phyloP scores from a whole-genome alignment of 2,797 vertebrate species.

The Prionace glauca region DNA sequence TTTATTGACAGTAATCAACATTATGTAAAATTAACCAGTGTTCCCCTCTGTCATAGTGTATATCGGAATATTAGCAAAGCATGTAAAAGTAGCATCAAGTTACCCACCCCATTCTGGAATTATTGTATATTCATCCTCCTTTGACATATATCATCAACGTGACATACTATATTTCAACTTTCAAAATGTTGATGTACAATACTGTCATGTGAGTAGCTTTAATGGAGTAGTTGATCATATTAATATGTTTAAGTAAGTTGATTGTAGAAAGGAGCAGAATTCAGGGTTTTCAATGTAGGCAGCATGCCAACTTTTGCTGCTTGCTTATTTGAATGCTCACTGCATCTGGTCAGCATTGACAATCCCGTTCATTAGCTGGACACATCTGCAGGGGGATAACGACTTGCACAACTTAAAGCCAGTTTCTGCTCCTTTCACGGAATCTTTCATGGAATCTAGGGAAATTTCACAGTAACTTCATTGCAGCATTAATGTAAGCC shows the following conservation, averaged over 20 bases:
- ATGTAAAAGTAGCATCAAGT: background rate
- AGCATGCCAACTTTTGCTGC: no score
- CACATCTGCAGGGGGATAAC: no score
- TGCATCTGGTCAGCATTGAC: no score
- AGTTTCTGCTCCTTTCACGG: no score
- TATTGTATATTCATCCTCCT: background rate
- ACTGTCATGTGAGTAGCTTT: background rate
- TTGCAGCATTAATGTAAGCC: no score
- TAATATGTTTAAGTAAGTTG: background rate
- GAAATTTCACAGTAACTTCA: no score
- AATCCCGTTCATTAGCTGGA: no score
- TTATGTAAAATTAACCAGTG: background rate
- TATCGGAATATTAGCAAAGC: background rate
- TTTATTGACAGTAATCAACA: background rate
- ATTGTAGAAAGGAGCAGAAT: background rate
- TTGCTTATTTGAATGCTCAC: no score
- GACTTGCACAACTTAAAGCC: no score
- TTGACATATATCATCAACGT: no score
- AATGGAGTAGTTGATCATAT: background rate
- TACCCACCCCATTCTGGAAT: background rate
- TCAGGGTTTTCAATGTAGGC: background rate
- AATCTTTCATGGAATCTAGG: no score
- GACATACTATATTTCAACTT: background rate
- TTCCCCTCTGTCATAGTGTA: background rate
- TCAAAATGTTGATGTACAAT: background rate